Percentiles rank a stretch among this genome's conserved stretches.
Conservation (phyloP, 1,140 invertebrate species). For the Aphelinus atriplicis region DNA sequence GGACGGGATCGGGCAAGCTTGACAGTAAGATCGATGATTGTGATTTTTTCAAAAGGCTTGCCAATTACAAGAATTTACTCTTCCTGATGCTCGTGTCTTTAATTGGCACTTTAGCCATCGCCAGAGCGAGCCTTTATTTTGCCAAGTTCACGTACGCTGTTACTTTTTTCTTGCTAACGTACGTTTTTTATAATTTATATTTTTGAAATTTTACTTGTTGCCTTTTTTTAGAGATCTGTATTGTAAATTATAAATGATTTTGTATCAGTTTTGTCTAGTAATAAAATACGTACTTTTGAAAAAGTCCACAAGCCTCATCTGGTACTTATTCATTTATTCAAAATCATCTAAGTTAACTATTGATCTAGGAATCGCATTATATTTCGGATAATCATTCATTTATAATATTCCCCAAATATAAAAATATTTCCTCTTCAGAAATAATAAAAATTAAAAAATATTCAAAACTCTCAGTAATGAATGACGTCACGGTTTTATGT, state of each 20-base stretch:
- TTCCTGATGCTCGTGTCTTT: not conserved
- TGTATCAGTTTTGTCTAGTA: not conserved
- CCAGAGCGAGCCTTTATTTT: not conserved
- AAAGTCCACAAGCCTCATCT: not conserved
- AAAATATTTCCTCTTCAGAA: too few species aligned
- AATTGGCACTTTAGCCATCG: not conserved
- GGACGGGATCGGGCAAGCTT: not conserved
- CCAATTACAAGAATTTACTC: not conserved
- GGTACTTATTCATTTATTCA: too few species aligned
- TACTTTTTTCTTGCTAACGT: not conserved
- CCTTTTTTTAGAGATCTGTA: not conserved
- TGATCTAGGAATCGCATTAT: too few species aligned
- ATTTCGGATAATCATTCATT: too few species aligned
- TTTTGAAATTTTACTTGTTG: not conserved
- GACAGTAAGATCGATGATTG: not conserved
- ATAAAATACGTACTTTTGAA: constrained; percentile 1
- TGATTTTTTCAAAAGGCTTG: not conserved
- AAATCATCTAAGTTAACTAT: too few species aligned
- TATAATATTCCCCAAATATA: too few species aligned
- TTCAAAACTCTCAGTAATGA: too few species aligned
- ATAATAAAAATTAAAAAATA: too few species aligned
- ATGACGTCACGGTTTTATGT: too few species aligned
- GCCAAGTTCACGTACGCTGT: not conserved
- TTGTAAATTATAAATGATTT: constrained; percentile 5
- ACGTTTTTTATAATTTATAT: not conserved